phyloP scores from a whole-genome alignment of 2,888 invertebrate species.

The Mechanitis messenoides region DNA sequence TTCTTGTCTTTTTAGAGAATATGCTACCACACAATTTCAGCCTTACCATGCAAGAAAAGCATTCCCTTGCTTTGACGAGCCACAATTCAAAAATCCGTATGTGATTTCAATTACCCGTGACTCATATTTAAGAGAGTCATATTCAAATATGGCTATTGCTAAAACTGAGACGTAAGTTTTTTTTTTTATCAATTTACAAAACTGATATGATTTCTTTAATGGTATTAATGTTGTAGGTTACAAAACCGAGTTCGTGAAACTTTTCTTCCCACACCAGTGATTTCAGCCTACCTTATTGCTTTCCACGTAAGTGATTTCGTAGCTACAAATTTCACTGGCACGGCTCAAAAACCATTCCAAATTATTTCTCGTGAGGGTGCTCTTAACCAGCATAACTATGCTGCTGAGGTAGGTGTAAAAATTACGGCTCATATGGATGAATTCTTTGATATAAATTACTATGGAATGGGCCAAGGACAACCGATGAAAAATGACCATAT shows the following conservation, averaged over 20 bases:
- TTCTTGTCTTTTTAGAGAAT: constrained; percentile 43
- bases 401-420: constrained; percentile 62
- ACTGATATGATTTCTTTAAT: constrained; percentile 1
- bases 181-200: neutral
- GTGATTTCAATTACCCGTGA: constrained; percentile 80
- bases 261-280: constrained; percentile 78
- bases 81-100: constrained; percentile 86
- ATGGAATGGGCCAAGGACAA: constrained; percentile 72
- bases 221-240: constrained; percentile 31
- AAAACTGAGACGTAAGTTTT: constrained; percentile 45
- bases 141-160: constrained; percentile 81
- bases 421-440: constrained; percentile 73
- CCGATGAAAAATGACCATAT: constrained; percentile 81
- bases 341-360: constrained; percentile 48
- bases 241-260: constrained; percentile 49
- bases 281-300: constrained; percentile 90
- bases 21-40: constrained; percentile 86
- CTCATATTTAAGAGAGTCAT: constrained; percentile 61
- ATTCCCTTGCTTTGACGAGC: constrained; percentile 93
- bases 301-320: constrained; percentile 88
- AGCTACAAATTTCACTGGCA: constrained; percentile 45
- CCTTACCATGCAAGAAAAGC: constrained; percentile 86
- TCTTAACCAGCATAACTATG: constrained; percentile 57
- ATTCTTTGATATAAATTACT: constrained; percentile 74
- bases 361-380: constrained; percentile 64